Evolutionary conservation across 2,888 invertebrate species (phyloP).

Genomic region (Eulithis prunata): DNA sequence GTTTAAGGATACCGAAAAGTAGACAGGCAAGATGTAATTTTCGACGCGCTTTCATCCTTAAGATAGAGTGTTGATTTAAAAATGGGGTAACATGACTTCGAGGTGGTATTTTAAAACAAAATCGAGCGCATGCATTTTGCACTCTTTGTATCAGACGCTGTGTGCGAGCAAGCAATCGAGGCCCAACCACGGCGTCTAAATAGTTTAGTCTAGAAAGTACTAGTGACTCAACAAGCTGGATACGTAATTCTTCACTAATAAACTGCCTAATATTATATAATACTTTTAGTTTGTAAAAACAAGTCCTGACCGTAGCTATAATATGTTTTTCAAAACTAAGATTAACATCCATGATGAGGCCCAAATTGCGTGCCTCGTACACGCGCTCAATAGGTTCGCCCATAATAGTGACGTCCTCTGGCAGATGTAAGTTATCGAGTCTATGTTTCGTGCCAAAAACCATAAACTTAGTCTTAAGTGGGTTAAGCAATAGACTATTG

Average conservation of each 20-base stretch:
- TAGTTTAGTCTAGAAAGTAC: not conserved
- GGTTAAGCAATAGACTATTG: not conserved
- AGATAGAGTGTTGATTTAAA: too few species aligned
- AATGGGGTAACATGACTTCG: not conserved
- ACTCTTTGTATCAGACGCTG: not conserved
- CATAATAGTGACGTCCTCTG: not conserved
- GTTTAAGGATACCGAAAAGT: too few species aligned
- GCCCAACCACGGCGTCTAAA: not conserved
- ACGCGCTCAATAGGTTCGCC: not conserved
- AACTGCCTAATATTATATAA: not conserved
- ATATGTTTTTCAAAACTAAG: constrained; percentile 1
- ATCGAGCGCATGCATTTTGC: not conserved
- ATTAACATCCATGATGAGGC: not conserved
- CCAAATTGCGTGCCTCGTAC: not conserved
- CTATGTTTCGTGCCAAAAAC: not conserved
- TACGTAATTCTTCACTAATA: not conserved
- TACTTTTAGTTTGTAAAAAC: constrained; percentile 3
- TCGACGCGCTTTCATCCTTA: too few species aligned
- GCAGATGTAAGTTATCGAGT: not conserved
- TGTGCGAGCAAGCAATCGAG: not conserved
- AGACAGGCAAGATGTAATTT: too few species aligned
- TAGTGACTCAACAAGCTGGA: not conserved
- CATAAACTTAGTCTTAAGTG: constrained; percentile 2
- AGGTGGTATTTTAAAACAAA: not conserved
- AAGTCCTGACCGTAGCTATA: not conserved